A percentile compares a stretch with the other conserved stretches of the same genome.
Evolutionary conservation across 2,888 invertebrate species (phyloP).

Genomic region (Apotomis turbidana): DNA sequence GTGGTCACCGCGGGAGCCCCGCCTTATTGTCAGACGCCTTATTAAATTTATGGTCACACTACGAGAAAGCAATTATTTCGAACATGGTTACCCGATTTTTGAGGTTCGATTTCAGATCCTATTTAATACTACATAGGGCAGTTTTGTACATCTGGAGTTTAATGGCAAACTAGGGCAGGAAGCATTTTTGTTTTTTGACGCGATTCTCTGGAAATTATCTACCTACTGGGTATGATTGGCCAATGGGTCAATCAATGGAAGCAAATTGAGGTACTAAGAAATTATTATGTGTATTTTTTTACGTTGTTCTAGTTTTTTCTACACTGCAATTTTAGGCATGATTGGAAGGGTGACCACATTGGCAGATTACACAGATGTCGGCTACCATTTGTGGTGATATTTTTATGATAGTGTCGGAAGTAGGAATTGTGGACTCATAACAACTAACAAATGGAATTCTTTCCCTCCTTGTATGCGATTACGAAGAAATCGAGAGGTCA

Average conservation of each 20-base stretch:
- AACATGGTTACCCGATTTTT: neutral
- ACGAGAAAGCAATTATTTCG: slow-evolving; percentile 37
- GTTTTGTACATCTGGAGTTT: slow-evolving; percentile 2
- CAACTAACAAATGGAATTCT: too few relatives aligned
- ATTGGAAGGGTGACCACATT: too few relatives aligned
- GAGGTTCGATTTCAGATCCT: slow-evolving; percentile 3
- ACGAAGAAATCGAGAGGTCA: too few relatives aligned
- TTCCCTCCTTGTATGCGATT: too few relatives aligned
- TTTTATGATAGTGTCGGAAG: too few relatives aligned
- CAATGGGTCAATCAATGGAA: slow-evolving; percentile 19
- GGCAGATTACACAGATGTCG: too few relatives aligned
- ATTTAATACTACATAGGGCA: neutral
- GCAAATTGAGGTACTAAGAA: slow-evolving; percentile 22
- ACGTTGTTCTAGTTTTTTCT: neutral
- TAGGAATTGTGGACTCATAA: too few relatives aligned
- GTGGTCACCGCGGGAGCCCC: slow-evolving; percentile 64
- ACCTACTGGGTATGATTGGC: slow-evolving; percentile 13
- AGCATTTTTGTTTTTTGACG: slow-evolving; percentile 22
- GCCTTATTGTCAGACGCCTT: slow-evolving; percentile 54
- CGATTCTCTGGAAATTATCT: slow-evolving; percentile 18
- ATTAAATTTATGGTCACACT: slow-evolving; percentile 59
- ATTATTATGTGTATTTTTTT: neutral
- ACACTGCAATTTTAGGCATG: too few relatives aligned
- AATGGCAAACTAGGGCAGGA: slow-evolving; percentile 31
- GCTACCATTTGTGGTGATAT: too few relatives aligned